Base-by-base conservation (phyloP, 2,797 vertebrate species). In the Peromyscus melanophrys region DNA sequence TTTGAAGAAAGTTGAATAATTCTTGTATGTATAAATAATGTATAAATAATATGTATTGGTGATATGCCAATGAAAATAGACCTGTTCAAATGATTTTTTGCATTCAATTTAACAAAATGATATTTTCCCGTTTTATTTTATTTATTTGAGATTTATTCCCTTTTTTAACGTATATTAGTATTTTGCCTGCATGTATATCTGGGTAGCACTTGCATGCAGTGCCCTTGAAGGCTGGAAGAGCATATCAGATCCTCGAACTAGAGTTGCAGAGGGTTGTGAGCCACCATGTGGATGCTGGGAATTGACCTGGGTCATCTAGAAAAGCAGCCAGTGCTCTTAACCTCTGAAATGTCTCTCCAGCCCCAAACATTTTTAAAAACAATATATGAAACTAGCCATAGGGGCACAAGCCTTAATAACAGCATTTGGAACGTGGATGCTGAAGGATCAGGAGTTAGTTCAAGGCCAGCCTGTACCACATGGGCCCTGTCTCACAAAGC, bases 1-100 rank as follows among this genome's bases (percentile, higher is more conserved):
- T 96, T 84, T 98, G 73, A 98, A 94, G 80, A 96, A 90, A 91
- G n/a, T 34, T 97, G 94, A 98, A 94, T 98, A 98, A 97, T 85
- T 89, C 43, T 27, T 90, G 2, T 89, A 13, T 86, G 49, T 97
- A 90, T 97, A 95, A 98, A 96, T 96, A 43, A 13, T 86, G 49
- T 97, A 90, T 97, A 95, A 98, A 96, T 96, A 43, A 98, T 92
- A 97, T 95, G 49, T 52, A 52, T 93, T 95, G 87, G 71, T 97
- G 13, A 29, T 96, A 88, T 96, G 78, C 97, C 94, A 92, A 88
- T 97, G 97, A 93, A 83, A 97, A 67, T 34, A 77, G 91, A 93
- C 46, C 67, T 87, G 96, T 95, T 89, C 61, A 89, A 97, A 82
- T 90, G 31, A 86, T 93, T 97, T 96, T 96, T 96, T 96, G 89